Conservation (phyloP, 2,888 invertebrate species). For the Melipona bicolor region DNA sequence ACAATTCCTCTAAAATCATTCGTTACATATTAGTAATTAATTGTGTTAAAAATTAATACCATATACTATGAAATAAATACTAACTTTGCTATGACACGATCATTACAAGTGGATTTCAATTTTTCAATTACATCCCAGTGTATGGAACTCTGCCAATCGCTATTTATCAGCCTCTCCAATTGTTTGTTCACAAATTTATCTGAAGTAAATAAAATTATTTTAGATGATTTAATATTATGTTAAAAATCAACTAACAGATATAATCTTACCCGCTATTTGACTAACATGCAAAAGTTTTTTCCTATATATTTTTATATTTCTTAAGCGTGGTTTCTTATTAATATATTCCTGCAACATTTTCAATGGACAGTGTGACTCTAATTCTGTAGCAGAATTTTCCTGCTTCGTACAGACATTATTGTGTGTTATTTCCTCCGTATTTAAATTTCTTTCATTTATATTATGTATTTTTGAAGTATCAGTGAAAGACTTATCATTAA, state of each 20-base stretch:
- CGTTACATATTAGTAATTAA: not conserved
- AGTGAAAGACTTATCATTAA: not conserved
- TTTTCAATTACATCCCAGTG: conserved; percentile 68
- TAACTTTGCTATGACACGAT: conserved; percentile 73
- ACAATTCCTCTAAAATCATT: conserved; percentile 72
- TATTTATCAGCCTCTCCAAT: conserved; percentile 66
- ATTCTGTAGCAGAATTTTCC: not conserved
- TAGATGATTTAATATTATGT: not conserved
- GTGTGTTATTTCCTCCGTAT: not conserved
- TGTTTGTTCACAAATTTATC: conserved; percentile 72
- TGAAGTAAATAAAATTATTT: conserved; percentile 57
- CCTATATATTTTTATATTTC: not conserved
- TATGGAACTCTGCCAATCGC: conserved; percentile 72
- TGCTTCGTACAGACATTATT: not conserved
- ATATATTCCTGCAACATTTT: conserved; percentile 24
- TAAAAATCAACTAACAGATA: not conserved
- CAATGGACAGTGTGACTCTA: not conserved
- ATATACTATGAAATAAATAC: conserved; percentile 44
- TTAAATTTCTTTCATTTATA: not conserved
- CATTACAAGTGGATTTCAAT: conserved; percentile 62
- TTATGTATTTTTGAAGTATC: not conserved
- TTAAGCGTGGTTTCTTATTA: not conserved
- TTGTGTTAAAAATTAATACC: not conserved
- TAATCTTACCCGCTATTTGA: conserved; percentile 24
- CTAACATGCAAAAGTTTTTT: not conserved